These are phyloP conservation scores for Leptobrachium leishanense DNA, from an alignment of 2,113 vertebrate genomes.

Conservation along the genomic window DNA sequence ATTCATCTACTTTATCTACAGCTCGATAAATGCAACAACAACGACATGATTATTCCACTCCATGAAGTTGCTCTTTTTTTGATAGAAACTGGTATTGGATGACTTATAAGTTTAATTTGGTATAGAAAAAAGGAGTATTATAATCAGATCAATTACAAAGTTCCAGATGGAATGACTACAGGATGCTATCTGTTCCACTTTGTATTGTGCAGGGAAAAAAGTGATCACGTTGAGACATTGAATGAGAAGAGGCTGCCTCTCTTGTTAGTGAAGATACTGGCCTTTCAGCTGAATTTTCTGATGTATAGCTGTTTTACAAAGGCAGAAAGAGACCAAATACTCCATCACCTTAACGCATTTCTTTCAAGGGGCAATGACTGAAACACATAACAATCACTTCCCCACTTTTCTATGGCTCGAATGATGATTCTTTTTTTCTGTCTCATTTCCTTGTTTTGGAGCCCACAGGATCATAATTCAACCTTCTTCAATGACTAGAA, in stretches of 20 bases:
- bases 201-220: too few relatives aligned
- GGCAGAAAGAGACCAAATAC: neutral
- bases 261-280: neutral
- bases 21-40: too few relatives aligned
- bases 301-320: neutral
- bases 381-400: slow-evolving; percentile 4
- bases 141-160: too few relatives aligned
- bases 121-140: too few relatives aligned
- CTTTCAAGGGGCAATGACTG: slow-evolving; percentile 13
- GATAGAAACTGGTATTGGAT: too few relatives aligned
- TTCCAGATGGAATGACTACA: too few relatives aligned
- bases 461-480: slow-evolving; percentile 36
- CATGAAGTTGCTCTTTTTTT: too few relatives aligned
- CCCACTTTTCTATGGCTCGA: neutral
- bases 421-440: slow-evolving; percentile 15
- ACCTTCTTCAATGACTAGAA: slow-evolving; percentile 6
- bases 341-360: slow-evolving; percentile 14
- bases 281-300: neutral
- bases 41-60: too few relatives aligned
- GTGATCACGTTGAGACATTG: too few relatives aligned
- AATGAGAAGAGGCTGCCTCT: neutral
- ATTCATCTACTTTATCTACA: too few relatives aligned
- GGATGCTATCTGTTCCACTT: too few relatives aligned
- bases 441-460: slow-evolving; percentile 13
- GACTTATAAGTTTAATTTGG: too few relatives aligned